phyloP scores from a whole-genome alignment of 2,888 invertebrate species.

The Netelia inedita region DNA sequence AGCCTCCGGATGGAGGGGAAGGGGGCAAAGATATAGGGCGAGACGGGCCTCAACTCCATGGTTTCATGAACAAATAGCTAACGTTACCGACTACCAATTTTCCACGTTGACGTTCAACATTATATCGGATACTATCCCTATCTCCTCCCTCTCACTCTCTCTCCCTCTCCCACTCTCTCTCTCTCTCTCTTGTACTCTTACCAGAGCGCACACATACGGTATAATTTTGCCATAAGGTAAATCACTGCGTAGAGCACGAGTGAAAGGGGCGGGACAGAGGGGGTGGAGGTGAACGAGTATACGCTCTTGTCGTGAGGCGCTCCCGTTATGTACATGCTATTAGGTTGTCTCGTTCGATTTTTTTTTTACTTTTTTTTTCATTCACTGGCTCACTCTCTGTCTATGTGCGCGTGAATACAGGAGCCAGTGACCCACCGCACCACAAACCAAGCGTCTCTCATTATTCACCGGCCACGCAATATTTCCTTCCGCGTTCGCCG shows the following conservation, averaged over 20 bases:
- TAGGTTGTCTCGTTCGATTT: slow-evolving; percentile 62
- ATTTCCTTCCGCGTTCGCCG: slow-evolving; percentile 56
- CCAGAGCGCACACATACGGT: slow-evolving; percentile 52
- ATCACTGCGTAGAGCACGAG: slow-evolving; percentile 53
- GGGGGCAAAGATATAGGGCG: background rate
- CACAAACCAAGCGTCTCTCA: slow-evolving; percentile 28
- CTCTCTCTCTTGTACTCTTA: slow-evolving; percentile 38
- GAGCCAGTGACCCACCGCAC: background rate
- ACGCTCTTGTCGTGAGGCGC: slow-evolving; percentile 1
- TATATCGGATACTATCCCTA: slow-evolving; percentile 64
- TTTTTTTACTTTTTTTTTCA: slow-evolving; percentile 35
- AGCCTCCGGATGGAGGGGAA: slow-evolving; percentile 18
- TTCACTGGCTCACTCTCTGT: slow-evolving; percentile 5
- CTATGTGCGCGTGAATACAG: background rate
- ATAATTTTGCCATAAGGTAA: slow-evolving; percentile 75
- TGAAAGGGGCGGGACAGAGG: slow-evolving; percentile 3
- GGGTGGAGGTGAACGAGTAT: slow-evolving; percentile 18
- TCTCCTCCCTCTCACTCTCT: slow-evolving; percentile 50
- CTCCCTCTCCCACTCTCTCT: slow-evolving; percentile 25
- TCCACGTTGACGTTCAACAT: slow-evolving; percentile 65
- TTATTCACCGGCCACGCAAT: slow-evolving; percentile 61
- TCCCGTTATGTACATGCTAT: slow-evolving; percentile 62
- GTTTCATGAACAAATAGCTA: slow-evolving; percentile 20
- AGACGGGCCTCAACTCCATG: slow-evolving; percentile 26
- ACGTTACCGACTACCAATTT: slow-evolving; percentile 63